These are phyloP conservation scores for Lepus timidus DNA, from an alignment of 2,113 vertebrate genomes.

Conservation along the genomic window DNA sequence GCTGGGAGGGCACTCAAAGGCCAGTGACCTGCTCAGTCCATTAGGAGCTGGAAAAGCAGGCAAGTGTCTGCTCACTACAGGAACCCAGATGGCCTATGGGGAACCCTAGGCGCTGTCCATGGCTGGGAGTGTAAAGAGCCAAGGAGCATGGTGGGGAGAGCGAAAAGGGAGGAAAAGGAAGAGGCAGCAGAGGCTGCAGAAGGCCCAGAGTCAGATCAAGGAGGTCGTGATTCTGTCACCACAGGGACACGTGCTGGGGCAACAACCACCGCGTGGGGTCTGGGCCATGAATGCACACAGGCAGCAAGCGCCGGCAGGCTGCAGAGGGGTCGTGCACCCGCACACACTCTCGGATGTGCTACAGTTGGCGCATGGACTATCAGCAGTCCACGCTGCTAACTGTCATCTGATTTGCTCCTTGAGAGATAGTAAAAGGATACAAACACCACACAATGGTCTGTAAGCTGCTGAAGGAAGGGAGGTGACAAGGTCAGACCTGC, in stretches of 20 bases:
- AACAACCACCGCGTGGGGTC: fast-evolving
- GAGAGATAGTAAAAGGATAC: neutral
- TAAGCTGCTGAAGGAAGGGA: neutral
- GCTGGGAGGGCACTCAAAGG: neutral
- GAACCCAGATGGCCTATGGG: neutral
- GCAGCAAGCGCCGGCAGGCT: neutral
- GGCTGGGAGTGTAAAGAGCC: neutral
- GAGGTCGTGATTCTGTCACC: too few relatives aligned
- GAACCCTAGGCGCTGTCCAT: fast-evolving
- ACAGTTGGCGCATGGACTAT: too few relatives aligned
- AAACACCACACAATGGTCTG: neutral
- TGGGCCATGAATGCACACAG: fast-evolving
- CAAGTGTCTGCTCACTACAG: neutral
- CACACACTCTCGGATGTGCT: fast-evolving
- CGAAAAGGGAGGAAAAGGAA: neutral
- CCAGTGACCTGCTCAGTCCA: neutral
- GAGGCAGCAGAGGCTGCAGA: neutral
- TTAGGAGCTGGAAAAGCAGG: neutral
- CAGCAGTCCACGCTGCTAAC: fast-evolving
- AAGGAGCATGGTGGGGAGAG: neutral
- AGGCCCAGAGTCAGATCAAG: fast-evolving
- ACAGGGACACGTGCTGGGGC: neutral
- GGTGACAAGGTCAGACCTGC: too few relatives aligned
- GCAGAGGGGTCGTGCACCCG: neutral
- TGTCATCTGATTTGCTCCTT: neutral